Conservation (phyloP, 1,140 invertebrate species). For the Drosophila obscura region DNA sequence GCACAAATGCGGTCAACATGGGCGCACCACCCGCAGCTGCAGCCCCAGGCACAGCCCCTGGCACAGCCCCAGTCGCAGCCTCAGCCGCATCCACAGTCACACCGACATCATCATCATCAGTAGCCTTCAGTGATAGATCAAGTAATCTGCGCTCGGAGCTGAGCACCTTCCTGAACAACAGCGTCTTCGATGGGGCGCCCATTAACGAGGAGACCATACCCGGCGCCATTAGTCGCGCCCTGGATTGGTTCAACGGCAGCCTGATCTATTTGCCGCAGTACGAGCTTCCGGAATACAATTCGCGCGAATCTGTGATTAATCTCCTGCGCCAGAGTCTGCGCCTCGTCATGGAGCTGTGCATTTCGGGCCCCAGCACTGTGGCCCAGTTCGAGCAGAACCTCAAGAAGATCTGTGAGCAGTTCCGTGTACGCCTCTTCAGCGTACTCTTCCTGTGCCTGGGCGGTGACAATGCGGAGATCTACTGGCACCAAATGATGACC, state of each 20-base stretch:
- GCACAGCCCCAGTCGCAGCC: not conserved
- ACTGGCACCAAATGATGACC: conserved; percentile 72
- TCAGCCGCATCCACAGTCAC: not conserved
- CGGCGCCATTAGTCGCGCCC: conserved; percentile 56
- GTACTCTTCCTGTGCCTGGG: conserved; percentile 76
- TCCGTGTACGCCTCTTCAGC: conserved; percentile 64
- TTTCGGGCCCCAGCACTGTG: conserved; percentile 50
- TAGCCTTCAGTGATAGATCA: conserved; percentile 1
- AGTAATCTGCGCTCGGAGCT: conserved; percentile 59
- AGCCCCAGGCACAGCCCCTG: not conserved
- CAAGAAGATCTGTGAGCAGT: conserved; percentile 71
- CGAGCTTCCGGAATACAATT: conserved; percentile 74
- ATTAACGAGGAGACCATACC: conserved; percentile 71
- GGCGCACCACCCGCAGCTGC: not conserved
- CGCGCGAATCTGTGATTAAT: conserved; percentile 74
- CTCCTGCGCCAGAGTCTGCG: conserved; percentile 61
- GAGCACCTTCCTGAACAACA: conserved; percentile 55
- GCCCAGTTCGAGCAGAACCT: conserved; percentile 84
- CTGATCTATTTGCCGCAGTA: conserved; percentile 74
- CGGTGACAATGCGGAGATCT: conserved; percentile 68
- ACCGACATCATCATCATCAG: not conserved
- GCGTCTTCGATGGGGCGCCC: conserved; percentile 58
- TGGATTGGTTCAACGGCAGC: conserved; percentile 65
- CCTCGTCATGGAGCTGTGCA: conserved; percentile 80
- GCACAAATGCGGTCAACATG: not conserved